These are phyloP conservation scores for Chrysodeixis includens DNA, from an alignment of 2,888 invertebrate species.

Conservation along the genomic window DNA sequence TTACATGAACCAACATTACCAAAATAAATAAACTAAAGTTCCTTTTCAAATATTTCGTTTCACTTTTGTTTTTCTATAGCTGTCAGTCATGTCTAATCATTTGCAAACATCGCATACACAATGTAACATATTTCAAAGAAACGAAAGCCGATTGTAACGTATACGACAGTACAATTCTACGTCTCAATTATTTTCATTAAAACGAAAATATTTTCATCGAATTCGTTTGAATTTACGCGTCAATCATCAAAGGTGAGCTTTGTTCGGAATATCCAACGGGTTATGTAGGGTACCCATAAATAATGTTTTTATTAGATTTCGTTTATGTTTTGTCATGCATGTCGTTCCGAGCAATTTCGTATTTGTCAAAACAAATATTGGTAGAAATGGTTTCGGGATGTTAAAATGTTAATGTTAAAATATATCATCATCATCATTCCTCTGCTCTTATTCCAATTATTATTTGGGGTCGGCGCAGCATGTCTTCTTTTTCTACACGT, in stretches of 20 bases:
- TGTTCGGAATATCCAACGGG: constrained; percentile 19
- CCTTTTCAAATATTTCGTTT: neutral
- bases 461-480: no score
- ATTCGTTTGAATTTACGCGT: constrained; percentile 35
- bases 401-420: neutral
- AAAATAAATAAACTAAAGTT: no score
- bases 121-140: constrained; percentile 20
- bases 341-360: constrained; percentile 7
- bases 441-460: no score
- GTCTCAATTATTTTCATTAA: constrained; percentile 20
- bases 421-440: no score
- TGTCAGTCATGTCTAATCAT: neutral
- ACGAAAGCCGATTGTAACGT: constrained; percentile 15
- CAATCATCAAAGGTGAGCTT: constrained; percentile 34
- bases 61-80: neutral
- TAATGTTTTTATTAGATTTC: constrained; percentile 35
- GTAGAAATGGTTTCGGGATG: neutral
- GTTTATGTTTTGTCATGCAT: constrained; percentile 29
- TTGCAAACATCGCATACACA: neutral
- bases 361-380: constrained; percentile 12
- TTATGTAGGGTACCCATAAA: constrained; percentile 19
- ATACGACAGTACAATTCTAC: constrained; percentile 22
- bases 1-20: no score
- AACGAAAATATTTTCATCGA: constrained; percentile 10
- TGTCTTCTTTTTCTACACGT: no score